These are phyloP conservation scores for Eptesicus fuscus DNA, from an alignment of 2,113 vertebrate species.

Conservation along the genomic window DNA sequence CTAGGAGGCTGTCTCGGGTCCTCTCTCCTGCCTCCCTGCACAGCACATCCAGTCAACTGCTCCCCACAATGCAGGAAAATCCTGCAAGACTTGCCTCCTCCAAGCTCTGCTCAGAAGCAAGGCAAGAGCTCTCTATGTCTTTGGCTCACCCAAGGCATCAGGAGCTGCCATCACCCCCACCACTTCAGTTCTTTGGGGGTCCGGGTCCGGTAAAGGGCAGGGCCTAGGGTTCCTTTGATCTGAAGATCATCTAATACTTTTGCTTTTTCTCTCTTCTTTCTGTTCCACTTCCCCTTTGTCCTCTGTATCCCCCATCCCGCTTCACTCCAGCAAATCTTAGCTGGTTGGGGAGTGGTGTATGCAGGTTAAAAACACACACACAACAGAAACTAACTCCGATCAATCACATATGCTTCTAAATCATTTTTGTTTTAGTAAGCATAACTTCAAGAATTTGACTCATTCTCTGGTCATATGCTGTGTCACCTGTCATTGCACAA, in stretches of 20 bases:
- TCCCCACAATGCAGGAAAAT: background rate
- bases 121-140: background rate
- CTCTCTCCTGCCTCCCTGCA: accelerated
- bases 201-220: background rate
- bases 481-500: background rate
- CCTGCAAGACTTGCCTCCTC: background rate
- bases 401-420: background rate
- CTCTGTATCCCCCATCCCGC: background rate
- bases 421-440: background rate
- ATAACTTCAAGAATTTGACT: background rate
- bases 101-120: background rate
- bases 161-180: background rate
- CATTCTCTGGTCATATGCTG: background rate
- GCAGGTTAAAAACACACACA: background rate
- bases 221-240: background rate
- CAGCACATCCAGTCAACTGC: background rate
- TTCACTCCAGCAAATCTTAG: background rate
- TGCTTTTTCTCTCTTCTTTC: background rate
- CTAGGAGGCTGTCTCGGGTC: background rate
- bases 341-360: background rate
- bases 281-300: background rate
- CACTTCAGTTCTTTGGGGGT: background rate
- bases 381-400: background rate
- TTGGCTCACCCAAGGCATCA: background rate
- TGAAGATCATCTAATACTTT: background rate